These are phyloP conservation scores for Gasterosteus aculeatus DNA, from an alignment of 2,113 vertebrate genomes.

Conservation along the genomic window DNA sequence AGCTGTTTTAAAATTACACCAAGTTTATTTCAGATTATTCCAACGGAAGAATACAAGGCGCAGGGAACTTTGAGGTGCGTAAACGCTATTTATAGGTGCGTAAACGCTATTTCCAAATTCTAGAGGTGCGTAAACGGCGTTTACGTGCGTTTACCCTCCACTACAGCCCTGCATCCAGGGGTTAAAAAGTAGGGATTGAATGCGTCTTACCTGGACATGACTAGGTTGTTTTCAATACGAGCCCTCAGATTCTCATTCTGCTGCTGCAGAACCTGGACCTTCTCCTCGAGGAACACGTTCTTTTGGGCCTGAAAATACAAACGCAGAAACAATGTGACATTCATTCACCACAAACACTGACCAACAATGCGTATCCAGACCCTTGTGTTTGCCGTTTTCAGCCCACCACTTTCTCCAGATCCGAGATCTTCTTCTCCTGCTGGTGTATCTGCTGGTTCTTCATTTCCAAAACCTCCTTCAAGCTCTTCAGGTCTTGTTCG, in stretches of 20 bases:
- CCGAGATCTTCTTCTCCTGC: conserved; percentile 93
- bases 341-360: conserved; percentile 52
- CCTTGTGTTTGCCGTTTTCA: conserved; percentile 56
- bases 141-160: no score
- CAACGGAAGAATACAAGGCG: no score
- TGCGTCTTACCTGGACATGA: conserved; percentile 85
- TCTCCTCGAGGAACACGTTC: conserved; percentile 93
- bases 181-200: background rate
- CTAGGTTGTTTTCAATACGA: conserved; percentile 90
- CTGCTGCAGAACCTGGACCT: conserved; percentile 93
- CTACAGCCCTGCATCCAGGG: no score
- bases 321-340: conserved; percentile 40
- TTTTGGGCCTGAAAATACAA: conserved; percentile 87
- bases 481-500: conserved; percentile 92
- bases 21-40: no score
- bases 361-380: background rate
- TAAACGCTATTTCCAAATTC: no score
- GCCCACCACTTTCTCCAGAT: conserved; percentile 94
- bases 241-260: conserved; percentile 95
- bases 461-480: conserved; percentile 96
- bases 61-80: no score
- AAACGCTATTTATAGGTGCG: no score
- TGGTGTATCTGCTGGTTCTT: conserved; percentile 97
- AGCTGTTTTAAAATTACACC: no score
- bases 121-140: no score